Evolutionary conservation across 2,113 vertebrate species (phyloP).

Genomic region (Tricholaema leucomelas): DNA sequence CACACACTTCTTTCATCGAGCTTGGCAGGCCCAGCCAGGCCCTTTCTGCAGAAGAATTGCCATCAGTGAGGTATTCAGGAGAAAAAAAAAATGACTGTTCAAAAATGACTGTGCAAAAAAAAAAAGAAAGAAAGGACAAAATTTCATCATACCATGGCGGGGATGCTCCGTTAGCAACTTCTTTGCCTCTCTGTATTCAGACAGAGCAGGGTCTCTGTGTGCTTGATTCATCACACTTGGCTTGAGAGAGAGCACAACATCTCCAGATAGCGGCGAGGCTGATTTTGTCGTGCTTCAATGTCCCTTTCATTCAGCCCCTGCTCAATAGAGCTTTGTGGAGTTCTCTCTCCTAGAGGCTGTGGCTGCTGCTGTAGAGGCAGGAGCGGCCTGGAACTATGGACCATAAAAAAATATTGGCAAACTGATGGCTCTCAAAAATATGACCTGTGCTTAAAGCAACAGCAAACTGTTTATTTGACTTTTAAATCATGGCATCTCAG

Average conservation of each 20-base stretch:
- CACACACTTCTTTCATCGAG: conserved; percentile 41
- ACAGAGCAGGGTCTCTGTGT: conserved; percentile 25
- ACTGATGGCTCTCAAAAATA: conserved; percentile 25
- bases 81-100: conserved; percentile 57
- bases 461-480: conserved; percentile 55
- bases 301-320: conserved; percentile 46
- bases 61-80: conserved; percentile 54
- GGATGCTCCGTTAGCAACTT: conserved; percentile 53
- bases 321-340: conserved; percentile 59
- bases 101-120: conserved; percentile 64
- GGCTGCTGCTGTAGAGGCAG: conserved; percentile 16
- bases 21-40: conserved; percentile 28
- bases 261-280: conserved; percentile 52
- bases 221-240: conserved; percentile 65
- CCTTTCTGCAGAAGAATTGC: conserved; percentile 50
- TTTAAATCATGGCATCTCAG: conserved; percentile 32
- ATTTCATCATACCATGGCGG: conserved; percentile 4
- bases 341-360: background rate
- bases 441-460: conserved; percentile 32
- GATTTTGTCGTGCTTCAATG: conserved; percentile 57
- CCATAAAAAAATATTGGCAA: conserved; percentile 48
- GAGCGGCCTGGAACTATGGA: background rate
- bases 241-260: conserved; percentile 62
- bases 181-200: conserved; percentile 59
- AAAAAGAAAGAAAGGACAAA: conserved; percentile 9